These are phyloP conservation scores for Hirtodrosophila duncani DNA, from an alignment of 2,888 invertebrate species.

Conservation along the genomic window DNA sequence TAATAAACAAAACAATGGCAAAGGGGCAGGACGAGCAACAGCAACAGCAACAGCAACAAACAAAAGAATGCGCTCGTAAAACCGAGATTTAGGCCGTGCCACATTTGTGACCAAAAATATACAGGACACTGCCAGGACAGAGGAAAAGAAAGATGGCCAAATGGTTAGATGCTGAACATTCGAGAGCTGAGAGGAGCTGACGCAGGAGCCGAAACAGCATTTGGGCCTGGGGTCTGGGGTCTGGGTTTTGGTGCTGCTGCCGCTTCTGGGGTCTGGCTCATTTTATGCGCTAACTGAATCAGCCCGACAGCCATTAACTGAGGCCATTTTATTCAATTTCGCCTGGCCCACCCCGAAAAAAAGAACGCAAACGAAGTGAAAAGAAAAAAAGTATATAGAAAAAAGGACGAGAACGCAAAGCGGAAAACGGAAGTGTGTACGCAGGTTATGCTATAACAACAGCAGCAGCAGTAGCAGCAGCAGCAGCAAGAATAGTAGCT, in stretches of 20 bases:
- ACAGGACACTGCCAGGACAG: constrained; percentile 9
- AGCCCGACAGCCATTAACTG: constrained; percentile 73
- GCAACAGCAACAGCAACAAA: constrained; percentile 33
- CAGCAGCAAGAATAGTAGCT: no score
- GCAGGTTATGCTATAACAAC: constrained; percentile 58
- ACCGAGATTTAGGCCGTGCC: constrained; percentile 71
- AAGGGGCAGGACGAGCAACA: constrained; percentile 42
- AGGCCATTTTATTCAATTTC: constrained; percentile 72
- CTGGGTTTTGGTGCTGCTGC: no score
- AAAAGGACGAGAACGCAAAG: constrained; percentile 33
- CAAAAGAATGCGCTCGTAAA: constrained; percentile 67
- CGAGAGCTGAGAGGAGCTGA: background rate
- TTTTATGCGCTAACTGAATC: constrained; percentile 72
- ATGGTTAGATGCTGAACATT: no score
- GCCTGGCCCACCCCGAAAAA: constrained; percentile 41
- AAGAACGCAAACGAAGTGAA: constrained; percentile 1
- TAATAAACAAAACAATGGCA: constrained; percentile 68
- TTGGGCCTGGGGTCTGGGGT: constrained; percentile 34
- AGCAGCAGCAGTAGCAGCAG: constrained; percentile 29
- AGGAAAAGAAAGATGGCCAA: background rate
- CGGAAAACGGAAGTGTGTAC: constrained; percentile 64
- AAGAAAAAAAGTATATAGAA: constrained; percentile 15
- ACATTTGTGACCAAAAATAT: constrained; percentile 65
- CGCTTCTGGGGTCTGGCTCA: no score
- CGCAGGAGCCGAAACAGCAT: background rate